Conservation (phyloP, 1,140 invertebrate species). For the Caenorhabditis inopinata region DNA sequence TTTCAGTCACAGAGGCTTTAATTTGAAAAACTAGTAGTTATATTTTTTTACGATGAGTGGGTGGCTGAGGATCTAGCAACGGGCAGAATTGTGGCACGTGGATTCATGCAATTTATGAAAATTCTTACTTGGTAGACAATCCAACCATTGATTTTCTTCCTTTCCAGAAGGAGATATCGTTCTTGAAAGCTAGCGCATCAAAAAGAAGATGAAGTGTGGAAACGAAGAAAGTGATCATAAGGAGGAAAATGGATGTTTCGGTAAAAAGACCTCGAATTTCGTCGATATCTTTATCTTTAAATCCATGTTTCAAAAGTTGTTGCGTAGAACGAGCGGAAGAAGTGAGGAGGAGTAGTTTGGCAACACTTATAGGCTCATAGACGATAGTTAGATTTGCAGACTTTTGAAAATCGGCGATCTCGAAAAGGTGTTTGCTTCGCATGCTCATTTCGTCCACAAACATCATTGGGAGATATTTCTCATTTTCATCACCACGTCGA, state of each 20-base stretch:
- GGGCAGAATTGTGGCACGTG: too few relatives aligned
- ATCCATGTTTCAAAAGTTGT: constrained; percentile 71
- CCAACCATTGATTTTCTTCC: constrained; percentile 81
- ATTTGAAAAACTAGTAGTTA: too few relatives aligned
- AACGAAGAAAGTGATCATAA: constrained; percentile 87
- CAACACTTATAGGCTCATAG: constrained; percentile 52
- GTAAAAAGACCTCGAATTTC: constrained; percentile 90
- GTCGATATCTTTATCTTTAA: constrained; percentile 88
- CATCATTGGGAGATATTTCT: constrained; percentile 51
- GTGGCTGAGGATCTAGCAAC: too few relatives aligned
- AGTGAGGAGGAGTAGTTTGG: constrained; percentile 48
- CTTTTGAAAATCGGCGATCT: constrained; percentile 37
- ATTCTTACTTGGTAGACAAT: constrained; percentile 76
- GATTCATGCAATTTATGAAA: too few relatives aligned
- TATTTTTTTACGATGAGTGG: too few relatives aligned
- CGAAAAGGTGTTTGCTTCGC: constrained; percentile 51
- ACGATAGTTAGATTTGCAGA: constrained; percentile 45
- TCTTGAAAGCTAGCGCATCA: constrained; percentile 95
- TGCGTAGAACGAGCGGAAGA: constrained; percentile 33
- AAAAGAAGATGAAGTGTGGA: constrained; percentile 88
- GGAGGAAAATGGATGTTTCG: constrained; percentile 88
- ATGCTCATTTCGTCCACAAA: constrained; percentile 54
- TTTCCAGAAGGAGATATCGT: constrained; percentile 92
- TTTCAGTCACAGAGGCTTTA: too few relatives aligned
- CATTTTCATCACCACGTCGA: neutral